phyloP scores from a whole-genome alignment of 1,140 invertebrate species.

The Cyphomyrmex costatus region DNA sequence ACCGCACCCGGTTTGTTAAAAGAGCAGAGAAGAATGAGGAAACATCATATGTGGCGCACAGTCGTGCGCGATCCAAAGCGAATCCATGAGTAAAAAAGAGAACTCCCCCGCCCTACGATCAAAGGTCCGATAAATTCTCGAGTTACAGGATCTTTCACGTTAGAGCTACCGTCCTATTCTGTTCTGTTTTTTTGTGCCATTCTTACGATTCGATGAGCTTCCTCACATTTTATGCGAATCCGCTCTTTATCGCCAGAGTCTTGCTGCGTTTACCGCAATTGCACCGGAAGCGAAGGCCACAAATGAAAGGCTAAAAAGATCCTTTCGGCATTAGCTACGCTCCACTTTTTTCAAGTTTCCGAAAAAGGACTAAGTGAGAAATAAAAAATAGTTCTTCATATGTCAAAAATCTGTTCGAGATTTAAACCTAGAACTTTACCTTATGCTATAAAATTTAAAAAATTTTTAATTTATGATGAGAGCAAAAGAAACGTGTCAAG shows the following conservation, averaged over 20 bases:
- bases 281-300: background rate
- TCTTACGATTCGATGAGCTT: background rate
- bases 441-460: background rate
- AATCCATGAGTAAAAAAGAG: slow-evolving; percentile 58
- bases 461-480: background rate
- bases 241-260: background rate
- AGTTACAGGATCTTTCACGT: slow-evolving; percentile 64
- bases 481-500: background rate
- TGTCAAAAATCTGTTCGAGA: background rate
- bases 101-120: slow-evolving; percentile 38
- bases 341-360: background rate
- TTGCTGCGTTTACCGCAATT: background rate
- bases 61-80: background rate
- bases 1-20: background rate
- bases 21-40: slow-evolving; percentile 46
- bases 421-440: background rate
- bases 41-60: slow-evolving; percentile 41
- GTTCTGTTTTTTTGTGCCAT: background rate
- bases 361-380: background rate
- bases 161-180: slow-evolving; percentile 1
- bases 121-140: slow-evolving; percentile 70
- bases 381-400: background rate
- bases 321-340: background rate
- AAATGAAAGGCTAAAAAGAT: background rate
- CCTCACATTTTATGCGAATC: slow-evolving; percentile 10